phyloP scores from a whole-genome alignment of 2,888 invertebrate genomes.

The Stenoptilia bipunctidactyla region DNA sequence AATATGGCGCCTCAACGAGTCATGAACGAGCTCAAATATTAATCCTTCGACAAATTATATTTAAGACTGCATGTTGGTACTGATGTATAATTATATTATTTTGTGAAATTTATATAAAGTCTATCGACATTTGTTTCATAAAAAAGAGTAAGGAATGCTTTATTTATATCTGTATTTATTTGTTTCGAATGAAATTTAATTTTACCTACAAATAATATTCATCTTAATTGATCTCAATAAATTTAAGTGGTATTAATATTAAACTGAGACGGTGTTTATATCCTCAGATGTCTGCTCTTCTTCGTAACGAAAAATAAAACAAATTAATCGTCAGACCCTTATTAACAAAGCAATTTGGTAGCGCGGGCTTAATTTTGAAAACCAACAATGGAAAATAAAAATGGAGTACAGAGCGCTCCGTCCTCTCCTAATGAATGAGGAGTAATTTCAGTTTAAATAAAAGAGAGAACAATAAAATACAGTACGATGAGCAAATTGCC shows the following conservation, averaged over 20 bases:
- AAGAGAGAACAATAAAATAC: conserved; percentile 62
- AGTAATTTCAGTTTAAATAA: conserved; percentile 65
- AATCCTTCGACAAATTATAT: conserved; percentile 57
- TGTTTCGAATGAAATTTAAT: too few species aligned
- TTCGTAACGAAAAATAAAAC: conserved; percentile 35
- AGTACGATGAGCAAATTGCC: conserved; percentile 55
- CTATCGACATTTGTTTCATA: too few species aligned
- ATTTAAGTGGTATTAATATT: too few species aligned
- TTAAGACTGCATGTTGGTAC: too few species aligned
- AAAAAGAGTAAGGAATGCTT: too few species aligned
- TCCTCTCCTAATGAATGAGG: conserved; percentile 59
- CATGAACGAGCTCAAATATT: conserved; percentile 59
- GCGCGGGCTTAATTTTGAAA: conserved; percentile 61
- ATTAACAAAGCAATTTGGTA: conserved; percentile 62
- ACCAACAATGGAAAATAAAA: conserved; percentile 66
- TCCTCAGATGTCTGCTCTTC: conserved; percentile 28
- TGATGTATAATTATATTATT: too few species aligned
- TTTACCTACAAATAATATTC: too few species aligned
- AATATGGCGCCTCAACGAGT: conserved; percentile 56
- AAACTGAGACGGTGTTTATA: conserved; percentile 22
- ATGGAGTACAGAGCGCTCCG: conserved; percentile 50
- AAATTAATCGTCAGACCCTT: conserved; percentile 50
- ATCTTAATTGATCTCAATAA: too few species aligned
- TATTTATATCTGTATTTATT: too few species aligned
- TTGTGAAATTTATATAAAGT: too few species aligned